Evolutionary conservation across 1,140 invertebrate species (phyloP), one percentile per base, ranked within the genome.

Genomic region (Stegodyphus dumicola): DNA sequence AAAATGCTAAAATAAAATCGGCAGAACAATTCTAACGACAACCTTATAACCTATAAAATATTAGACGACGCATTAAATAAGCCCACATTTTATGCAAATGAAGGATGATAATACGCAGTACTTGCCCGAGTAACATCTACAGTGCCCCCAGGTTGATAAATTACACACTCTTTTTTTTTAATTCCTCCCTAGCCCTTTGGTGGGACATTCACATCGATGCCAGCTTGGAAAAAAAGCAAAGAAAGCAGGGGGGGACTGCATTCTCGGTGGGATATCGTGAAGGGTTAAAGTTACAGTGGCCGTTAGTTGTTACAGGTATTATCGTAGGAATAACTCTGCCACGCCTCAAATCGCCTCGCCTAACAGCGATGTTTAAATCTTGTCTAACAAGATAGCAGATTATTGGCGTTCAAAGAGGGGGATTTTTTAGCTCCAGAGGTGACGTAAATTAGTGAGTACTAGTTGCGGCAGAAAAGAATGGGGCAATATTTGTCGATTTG

Each of bases 341-440:
- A 48, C 76, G 65, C 76, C 76, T 52, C 2, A 53, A 67, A 17
- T 54, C 64, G 7, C 56, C 64, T 78, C 76, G 49, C 10, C 51
- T 51, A 9, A 15, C 10, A 78, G 67, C 65, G 13, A 33, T 66
- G 76, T 78, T 78, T 78, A 67, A 78, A 78, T 78, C 76, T 78
- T 78, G 76, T 78, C 64, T 33, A 78, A 78, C 76, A 78, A 78
- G 76, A 69, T 52, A 15, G 33, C 65, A 78, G 76, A 78, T 78
- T 67, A 78, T 56, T 9, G 33, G 33, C 33, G 49, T 13, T 78
- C 15, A 66, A 65, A 77, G 69, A 56, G 33, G 33, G 33, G 33
- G 33, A 77, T 51, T 53, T 78, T 78, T 49, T 15, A 13, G 56
- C 48, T n/a, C n/a, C 56, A 49, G 11, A 33, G 33, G 33, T 33